Evolutionary conservation across 2,888 invertebrate species (phyloP), one percentile per base, ranked within the genome.

Genomic region (Elysia crispata): DNA sequence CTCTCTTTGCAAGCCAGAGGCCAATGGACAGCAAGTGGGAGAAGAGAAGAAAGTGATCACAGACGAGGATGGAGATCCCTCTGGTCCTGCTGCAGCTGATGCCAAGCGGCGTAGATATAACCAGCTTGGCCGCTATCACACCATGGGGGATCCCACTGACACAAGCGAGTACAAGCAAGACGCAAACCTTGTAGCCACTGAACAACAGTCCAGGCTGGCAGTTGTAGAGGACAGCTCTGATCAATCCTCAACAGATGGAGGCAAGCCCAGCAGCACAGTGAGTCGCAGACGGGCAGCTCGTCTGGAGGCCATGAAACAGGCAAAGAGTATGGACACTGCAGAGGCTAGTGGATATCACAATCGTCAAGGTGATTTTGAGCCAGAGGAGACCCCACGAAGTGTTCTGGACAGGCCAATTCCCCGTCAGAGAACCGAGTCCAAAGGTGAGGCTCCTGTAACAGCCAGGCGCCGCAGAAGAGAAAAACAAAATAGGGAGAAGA

Each of bases 401-500:
- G 76, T 80, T 6, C 25, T 80, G 70, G 80, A 80, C 41, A 25
- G 80, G 20, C 80, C 80, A 31, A 80, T 80, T 20, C 80, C 77
- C 1, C 41, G 79, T 30, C 79, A 76, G 69, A 69, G 76, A 28
- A 82, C 77, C 6, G 82, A 80, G 23, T 77, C 78, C 1, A 80
- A 82, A 23, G 77, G 81, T 25, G 81, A 83, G 28, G 77, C 83
- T 6, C 83, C 83, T 3, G 81, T 81, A n/a, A 81, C 81, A 13
- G 81, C 83, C 5, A 60, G 79, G 28, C 66, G 83, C 31, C 60
- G 83, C 0, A 73, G 80, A 0, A 64, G 79, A 49, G 83, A 83
- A 25, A 81, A 79, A 25, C 81, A 79, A 31, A 64, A 74, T 13
- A 33, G 79, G 13, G 83, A 83, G 15, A 77, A 83, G 60, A 81